A percentile compares a stretch with the other conserved stretches of the same genome.
Evolutionary conservation across 2,888 invertebrate species (phyloP).

Genomic region (Matsumyia berberina): DNA sequence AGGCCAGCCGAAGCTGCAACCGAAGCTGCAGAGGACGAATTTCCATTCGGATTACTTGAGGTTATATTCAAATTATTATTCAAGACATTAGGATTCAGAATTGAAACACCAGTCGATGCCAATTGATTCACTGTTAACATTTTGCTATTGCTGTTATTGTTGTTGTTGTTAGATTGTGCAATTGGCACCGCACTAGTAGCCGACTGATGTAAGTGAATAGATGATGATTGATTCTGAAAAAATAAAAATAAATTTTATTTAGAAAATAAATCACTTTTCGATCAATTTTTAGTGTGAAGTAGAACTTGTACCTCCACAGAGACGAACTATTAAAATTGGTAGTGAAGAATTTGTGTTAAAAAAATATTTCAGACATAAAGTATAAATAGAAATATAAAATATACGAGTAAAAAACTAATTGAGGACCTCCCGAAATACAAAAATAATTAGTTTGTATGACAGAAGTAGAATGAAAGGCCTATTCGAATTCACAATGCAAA

Average conservation of each 20-base stretch:
- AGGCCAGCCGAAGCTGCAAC: conserved; percentile 74
- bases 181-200: conserved; percentile 57
- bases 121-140: conserved; percentile 70
- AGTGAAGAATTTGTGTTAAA: conserved; percentile 15
- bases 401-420: conserved; percentile 37
- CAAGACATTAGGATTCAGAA: conserved; percentile 65
- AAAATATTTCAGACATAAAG: conserved; percentile 37
- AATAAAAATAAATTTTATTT: conserved; percentile 32
- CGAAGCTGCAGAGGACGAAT: conserved; percentile 59
- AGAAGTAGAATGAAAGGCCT: conserved; percentile 32
- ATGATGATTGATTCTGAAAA: conserved; percentile 77
- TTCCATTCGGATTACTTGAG: conserved; percentile 64
- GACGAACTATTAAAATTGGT: conserved; percentile 14
- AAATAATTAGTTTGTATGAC: conserved; percentile 46
- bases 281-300: not conserved
- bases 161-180: conserved; percentile 57
- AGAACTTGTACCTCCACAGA: conserved; percentile 20
- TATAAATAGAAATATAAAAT: conserved; percentile 58
- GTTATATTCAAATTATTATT: conserved; percentile 77
- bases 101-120: conserved; percentile 64
- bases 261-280: not conserved
- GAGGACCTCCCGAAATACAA: conserved; percentile 23
- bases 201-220: conserved; percentile 75
- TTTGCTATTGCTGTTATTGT: conserved; percentile 51
- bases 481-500: conserved; percentile 11